Conservation (phyloP, 2,113 vertebrate genomes). For the Psettodes erumei region DNA sequence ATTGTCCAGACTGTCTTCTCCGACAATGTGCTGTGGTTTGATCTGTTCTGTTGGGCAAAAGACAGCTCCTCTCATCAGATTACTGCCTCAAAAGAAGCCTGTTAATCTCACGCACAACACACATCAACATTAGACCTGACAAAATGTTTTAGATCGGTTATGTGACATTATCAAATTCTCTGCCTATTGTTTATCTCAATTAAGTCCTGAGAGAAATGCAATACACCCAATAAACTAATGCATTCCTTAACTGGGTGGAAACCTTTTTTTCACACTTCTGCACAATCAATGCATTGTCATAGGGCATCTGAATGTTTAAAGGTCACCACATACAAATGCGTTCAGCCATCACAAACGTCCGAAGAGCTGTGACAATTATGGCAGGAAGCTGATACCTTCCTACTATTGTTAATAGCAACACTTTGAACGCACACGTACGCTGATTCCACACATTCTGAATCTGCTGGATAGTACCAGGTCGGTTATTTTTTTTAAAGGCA, state of each 20-base stretch:
- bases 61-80: conserved; percentile 13
- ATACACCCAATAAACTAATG: conserved; percentile 18
- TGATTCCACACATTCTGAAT: conserved; percentile 2
- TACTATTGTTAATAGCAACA: conserved; percentile 18
- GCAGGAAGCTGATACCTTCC: conserved; percentile 22
- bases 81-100: not conserved
- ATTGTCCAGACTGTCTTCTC: conserved; percentile 90
- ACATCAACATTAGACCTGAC: not conserved
- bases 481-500: conserved; percentile 27
- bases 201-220: conserved; percentile 6
- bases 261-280: conserved; percentile 9
- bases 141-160: not conserved
- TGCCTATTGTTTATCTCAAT: conserved; percentile 27
- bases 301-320: conserved; percentile 27
- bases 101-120: not conserved
- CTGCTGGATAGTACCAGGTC: conserved; percentile 3
- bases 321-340: conserved; percentile 43
- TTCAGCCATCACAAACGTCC: conserved; percentile 42
- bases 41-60: conserved; percentile 88
- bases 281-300: conserved; percentile 2
- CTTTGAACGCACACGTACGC: not conserved
- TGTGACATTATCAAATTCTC: conserved; percentile 48
- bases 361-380: conserved; percentile 27
- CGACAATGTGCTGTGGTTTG: conserved; percentile 91
- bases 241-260: conserved; percentile 46